These are phyloP conservation scores for Bos javanicus DNA, from an alignment of 2,113 vertebrate genomes.

Conservation along the genomic window DNA sequence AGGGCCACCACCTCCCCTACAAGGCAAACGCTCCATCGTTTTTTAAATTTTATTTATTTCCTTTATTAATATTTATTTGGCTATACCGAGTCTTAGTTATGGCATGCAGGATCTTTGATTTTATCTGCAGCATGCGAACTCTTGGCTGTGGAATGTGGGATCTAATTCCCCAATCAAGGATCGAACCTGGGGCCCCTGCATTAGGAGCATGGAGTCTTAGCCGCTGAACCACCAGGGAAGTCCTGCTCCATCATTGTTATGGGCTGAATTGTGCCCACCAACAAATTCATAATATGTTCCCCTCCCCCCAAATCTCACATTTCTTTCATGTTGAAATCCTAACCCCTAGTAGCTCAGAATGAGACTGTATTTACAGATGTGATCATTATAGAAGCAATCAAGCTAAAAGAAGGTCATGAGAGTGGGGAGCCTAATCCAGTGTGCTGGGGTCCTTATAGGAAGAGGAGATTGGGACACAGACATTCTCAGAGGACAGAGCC, in stretches of 20 bases:
- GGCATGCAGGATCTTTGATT: not conserved
- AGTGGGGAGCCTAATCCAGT: not conserved
- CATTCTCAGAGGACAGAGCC: not conserved
- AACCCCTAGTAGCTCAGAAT: not conserved
- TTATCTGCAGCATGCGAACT: not conserved
- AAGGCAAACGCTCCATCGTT: fast-evolving
- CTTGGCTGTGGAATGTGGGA: not conserved
- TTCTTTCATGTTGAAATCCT: not conserved
- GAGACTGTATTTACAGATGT: not conserved
- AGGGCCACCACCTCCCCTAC: not conserved
- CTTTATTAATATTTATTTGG: not conserved
- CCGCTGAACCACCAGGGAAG: not conserved
- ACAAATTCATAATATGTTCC: not conserved
- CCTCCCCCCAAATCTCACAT: too few relatives aligned
- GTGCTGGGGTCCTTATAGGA: not conserved
- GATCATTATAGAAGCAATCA: not conserved
- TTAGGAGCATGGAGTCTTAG: not conserved
- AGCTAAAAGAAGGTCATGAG: not conserved
- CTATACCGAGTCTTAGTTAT: not conserved
- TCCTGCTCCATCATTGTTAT: fast-evolving
- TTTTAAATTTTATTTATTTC: not conserved
- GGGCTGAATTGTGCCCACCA: not conserved
- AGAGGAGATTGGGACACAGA: not conserved
- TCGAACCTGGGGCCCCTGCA: not conserved
- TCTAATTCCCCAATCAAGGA: not conserved